Evolutionary conservation across 2,797 vertebrate species (phyloP), one percentile per base, ranked within the genome.

Genomic region (Amblyraja radiata): DNA sequence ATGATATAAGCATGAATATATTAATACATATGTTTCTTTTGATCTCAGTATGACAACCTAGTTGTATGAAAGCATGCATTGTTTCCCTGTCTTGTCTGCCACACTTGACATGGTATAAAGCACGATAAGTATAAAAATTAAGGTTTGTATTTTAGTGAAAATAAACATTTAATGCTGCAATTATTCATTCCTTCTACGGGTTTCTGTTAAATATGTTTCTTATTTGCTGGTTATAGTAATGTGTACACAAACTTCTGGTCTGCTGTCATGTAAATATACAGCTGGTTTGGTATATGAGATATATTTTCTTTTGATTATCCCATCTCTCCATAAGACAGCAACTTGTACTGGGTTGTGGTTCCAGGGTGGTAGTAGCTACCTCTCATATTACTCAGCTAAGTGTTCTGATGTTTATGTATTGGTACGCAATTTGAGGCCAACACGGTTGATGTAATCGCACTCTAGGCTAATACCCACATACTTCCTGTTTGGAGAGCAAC

Each of bases 121-220:
- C 32, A 16, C 9, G 81, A 84, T 84, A 16, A 65, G n/a, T 68
- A 63, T 65, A 68, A 88, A 84, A 63, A 16, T 23, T 13, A n/a
- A 86, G 10, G n/a, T 58, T 88, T 68, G 28, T 32, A 88, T 46
- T n/a, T 84, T 86, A 18, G 16, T 93, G 90, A 68, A 61, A 94
- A 14, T 86, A 36, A 8, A 80, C 68, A 93, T 84, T 91, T 58
- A 61, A 83, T 84, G 88, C 81, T 95, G 78, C 94, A 95, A 94
- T 95, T 95, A 95, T 93, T 93, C 78, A 94, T 95, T 95, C 93
- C 90, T 76, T 93, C 73, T 94, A 90, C 93, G 90, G 93, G 93
- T 88, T 88, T 68, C 28, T 88, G 63, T 32, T 68, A 79, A 32
- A 65, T 39, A 9, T 63, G 28, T 84, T 86, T 36, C 61, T 54